These are phyloP conservation scores for Trematomus bernacchii DNA, from an alignment of 2,797 vertebrate genomes.

Conservation along the genomic window DNA sequence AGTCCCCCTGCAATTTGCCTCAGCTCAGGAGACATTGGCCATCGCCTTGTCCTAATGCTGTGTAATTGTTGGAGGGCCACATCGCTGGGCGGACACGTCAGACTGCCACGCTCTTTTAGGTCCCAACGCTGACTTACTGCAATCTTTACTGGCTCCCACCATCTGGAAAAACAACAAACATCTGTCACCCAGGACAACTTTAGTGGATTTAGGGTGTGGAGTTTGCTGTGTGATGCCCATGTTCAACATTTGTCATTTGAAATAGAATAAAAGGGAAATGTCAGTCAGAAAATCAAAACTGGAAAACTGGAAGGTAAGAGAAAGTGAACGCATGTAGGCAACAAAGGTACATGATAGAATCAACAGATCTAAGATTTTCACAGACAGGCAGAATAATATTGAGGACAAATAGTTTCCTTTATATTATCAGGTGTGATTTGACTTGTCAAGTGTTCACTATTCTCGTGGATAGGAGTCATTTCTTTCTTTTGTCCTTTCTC, in stretches of 20 bases:
- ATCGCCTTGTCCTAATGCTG: slow-evolving; percentile 82
- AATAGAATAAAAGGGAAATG: slow-evolving; percentile 50
- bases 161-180: slow-evolving; percentile 62
- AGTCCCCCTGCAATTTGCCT: slow-evolving; percentile 88
- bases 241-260: slow-evolving; percentile 51
- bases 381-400: slow-evolving; percentile 34
- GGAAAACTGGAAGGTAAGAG: slow-evolving; percentile 27
- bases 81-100: slow-evolving; percentile 59
- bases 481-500: slow-evolving; percentile 53
- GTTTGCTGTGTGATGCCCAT: slow-evolving; percentile 47
- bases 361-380: slow-evolving; percentile 16
- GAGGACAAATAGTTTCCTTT: slow-evolving; percentile 42
- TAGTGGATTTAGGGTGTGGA: slow-evolving; percentile 35
- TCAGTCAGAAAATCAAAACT: slow-evolving; percentile 57
- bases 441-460: slow-evolving; percentile 47
- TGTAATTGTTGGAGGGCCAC: slow-evolving; percentile 85
- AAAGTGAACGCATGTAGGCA: slow-evolving; percentile 16
- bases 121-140: slow-evolving; percentile 56
- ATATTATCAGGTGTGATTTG: slow-evolving; percentile 55
- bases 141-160: slow-evolving; percentile 60
- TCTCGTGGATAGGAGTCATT: slow-evolving; percentile 55
- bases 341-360: slow-evolving; percentile 18
- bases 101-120: slow-evolving; percentile 56
- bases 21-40: slow-evolving; percentile 84
- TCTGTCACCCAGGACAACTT: slow-evolving; percentile 61